These are phyloP conservation scores for Myripristis murdjan DNA, from an alignment of 2,797 vertebrate genomes.

Conservation along the genomic window DNA sequence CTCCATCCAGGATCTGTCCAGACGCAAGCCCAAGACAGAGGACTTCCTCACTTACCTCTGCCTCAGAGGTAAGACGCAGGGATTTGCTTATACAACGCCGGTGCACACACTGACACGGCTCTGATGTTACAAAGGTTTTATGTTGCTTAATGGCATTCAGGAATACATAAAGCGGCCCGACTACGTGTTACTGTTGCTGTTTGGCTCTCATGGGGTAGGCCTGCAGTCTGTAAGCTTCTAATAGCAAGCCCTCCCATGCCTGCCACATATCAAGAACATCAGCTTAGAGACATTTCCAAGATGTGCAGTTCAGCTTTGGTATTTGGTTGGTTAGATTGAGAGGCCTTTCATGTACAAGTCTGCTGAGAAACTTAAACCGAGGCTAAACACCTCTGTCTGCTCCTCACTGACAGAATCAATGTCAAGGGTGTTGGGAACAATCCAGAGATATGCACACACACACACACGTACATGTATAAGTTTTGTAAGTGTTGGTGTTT, in stretches of 20 bases:
- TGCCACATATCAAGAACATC: constrained; percentile 16
- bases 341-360: neutral
- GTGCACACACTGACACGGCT: constrained; percentile 15
- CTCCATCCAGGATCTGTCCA: constrained; percentile 97
- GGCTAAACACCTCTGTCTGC: neutral
- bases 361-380: constrained; percentile 11
- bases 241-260: constrained; percentile 5
- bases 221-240: constrained; percentile 12
- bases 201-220: constrained; percentile 1
- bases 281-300: constrained; percentile 7
- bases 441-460: neutral
- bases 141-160: neutral
- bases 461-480: neutral
- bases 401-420: neutral
- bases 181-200: neutral
- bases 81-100: constrained; percentile 39
- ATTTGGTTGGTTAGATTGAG: neutral
- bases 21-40: constrained; percentile 99
- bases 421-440: neutral
- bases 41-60: constrained; percentile 99
- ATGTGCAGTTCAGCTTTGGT: neutral
- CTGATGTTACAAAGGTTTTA: constrained; percentile 17
- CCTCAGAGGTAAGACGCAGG: constrained; percentile 92
- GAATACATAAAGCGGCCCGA: neutral
- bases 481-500: constrained; percentile 28